Conservation (phyloP, 2,888 invertebrate species). For the Cetonia aurata region DNA sequence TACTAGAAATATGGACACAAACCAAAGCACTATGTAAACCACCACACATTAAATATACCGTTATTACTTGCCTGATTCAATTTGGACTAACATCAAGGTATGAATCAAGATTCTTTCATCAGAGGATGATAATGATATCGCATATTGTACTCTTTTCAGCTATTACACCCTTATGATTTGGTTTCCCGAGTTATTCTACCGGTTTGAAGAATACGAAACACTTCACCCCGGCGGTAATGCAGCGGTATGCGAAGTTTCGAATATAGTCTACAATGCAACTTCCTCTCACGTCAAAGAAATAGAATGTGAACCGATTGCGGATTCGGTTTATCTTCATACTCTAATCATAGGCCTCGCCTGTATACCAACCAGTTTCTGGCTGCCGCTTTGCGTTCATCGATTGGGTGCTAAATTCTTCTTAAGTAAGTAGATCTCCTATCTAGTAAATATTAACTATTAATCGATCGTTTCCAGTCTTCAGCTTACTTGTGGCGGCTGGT, state of each 20-base stretch:
- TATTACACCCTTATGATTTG: constrained; percentile 93
- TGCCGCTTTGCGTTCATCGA: constrained; percentile 83
- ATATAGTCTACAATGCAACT: constrained; percentile 69
- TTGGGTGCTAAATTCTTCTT: constrained; percentile 86
- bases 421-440: constrained; percentile 69
- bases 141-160: constrained; percentile 67
- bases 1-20: constrained; percentile 80
- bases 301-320: constrained; percentile 71
- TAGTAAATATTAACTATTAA: background rate
- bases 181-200: constrained; percentile 90
- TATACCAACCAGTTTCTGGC: constrained; percentile 83
- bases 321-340: constrained; percentile 80
- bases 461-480: constrained; percentile 72
- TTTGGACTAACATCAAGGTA: constrained; percentile 85
- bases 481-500: constrained; percentile 78
- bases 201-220: constrained; percentile 82
- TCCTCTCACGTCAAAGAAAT: constrained; percentile 9
- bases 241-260: constrained; percentile 83
- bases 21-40: constrained; percentile 81
- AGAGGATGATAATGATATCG: background rate
- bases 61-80: constrained; percentile 84
- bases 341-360: constrained; percentile 85
- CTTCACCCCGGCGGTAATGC: constrained; percentile 76
- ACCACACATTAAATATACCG: constrained; percentile 81
- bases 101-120: constrained; percentile 40